phyloP scores from a whole-genome alignment of 2,113 vertebrate species.

The Callorhinus ursinus region DNA sequence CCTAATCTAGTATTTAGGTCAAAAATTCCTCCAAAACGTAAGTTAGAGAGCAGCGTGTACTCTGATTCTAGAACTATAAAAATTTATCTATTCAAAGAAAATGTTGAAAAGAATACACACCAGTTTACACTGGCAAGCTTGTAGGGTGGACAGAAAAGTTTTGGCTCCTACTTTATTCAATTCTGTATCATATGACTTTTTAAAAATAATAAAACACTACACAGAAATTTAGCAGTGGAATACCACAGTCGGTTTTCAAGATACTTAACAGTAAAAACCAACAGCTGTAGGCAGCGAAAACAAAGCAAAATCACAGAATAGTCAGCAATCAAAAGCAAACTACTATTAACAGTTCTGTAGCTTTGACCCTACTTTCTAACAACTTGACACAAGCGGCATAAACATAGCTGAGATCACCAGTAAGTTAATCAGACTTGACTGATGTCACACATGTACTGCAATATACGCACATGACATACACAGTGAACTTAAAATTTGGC shows the following conservation, averaged over 20 bases:
- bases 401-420: constrained; percentile 26
- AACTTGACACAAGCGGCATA: background rate
- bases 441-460: background rate
- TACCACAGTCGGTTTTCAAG: background rate
- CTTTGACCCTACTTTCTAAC: constrained; percentile 44
- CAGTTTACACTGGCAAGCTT: background rate
- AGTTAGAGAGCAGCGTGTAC: background rate
- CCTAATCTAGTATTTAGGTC: background rate
- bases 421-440: background rate
- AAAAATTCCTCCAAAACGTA: background rate
- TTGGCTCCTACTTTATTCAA: background rate
- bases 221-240: constrained; percentile 74
- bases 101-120: background rate
- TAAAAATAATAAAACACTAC: constrained; percentile 43
- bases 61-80: constrained; percentile 13
- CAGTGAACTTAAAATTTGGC: background rate
- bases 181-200: background rate
- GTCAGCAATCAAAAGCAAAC: constrained; percentile 66
- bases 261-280: constrained; percentile 98
- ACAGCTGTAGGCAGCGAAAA: constrained; percentile 88
- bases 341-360: background rate
- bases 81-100: background rate
- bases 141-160: constrained; percentile 2
- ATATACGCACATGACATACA: background rate
- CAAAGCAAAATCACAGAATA: constrained; percentile 79